Evolutionary conservation across 2,113 vertebrate genomes (phyloP).

Genomic region (Centropus unirufus): DNA sequence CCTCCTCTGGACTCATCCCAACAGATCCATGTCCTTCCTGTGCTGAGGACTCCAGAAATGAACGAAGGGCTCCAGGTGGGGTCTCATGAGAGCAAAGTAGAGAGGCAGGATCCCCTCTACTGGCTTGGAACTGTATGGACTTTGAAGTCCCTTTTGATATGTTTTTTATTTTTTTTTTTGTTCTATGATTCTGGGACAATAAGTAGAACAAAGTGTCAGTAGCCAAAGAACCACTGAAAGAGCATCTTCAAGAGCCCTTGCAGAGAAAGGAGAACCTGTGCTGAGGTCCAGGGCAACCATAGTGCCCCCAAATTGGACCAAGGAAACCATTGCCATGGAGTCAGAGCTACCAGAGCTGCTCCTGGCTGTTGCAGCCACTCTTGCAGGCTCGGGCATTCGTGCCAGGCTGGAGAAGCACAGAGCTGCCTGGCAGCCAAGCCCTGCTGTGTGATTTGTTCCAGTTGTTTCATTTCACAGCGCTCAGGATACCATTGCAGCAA

Average conservation of each 20-base stretch:
- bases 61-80: too few species aligned
- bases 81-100: too few species aligned
- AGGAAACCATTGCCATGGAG: rapidly evolving
- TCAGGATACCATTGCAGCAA: neutral
- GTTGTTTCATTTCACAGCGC: neutral
- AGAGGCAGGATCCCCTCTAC: too few species aligned
- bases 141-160: too few species aligned
- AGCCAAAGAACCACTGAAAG: neutral
- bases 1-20: too few species aligned
- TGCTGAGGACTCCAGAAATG: too few species aligned
- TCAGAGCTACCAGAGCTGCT: neutral
- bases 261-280: neutral
- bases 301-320: rapidly evolving
- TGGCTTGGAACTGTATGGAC: too few species aligned
- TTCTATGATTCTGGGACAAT: too few species aligned
- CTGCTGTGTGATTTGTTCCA: neutral
- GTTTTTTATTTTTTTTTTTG: too few species aligned
- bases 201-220: neutral
- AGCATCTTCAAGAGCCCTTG: neutral
- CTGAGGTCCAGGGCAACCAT: neutral
- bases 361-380: neutral
- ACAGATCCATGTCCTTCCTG: too few species aligned
- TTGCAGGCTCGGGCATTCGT: neutral
- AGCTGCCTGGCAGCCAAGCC: neutral
- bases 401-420: rapidly evolving